Conservation (phyloP, 2,797 vertebrate genomes). For the Molossus molossus region DNA sequence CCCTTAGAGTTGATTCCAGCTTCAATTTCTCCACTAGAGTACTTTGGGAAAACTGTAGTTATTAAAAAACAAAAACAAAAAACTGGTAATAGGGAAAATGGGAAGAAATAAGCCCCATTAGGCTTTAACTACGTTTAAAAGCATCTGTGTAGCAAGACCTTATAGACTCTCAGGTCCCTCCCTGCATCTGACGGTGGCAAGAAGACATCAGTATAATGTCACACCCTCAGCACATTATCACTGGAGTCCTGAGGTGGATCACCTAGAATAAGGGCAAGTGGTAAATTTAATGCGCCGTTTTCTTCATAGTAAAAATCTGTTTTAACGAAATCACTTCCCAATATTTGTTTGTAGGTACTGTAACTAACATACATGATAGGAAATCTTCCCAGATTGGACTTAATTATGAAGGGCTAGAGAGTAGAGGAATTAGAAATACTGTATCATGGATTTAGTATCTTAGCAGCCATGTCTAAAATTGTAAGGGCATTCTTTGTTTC, state of each 20-base stretch:
- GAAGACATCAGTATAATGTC: neutral
- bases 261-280: neutral
- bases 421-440: neutral
- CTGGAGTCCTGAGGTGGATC: neutral
- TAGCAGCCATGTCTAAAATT: neutral
- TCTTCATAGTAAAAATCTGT: neutral
- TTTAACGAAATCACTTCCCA: neutral
- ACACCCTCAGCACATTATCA: neutral
- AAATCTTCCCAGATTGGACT: neutral
- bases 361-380: neutral
- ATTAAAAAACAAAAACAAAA: neutral
- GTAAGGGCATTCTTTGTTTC: neutral
- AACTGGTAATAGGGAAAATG: neutral
- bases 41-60: neutral
- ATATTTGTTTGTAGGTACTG: neutral
- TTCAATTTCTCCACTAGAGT: neutral
- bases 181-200: neutral
- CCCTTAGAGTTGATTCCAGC: neutral
- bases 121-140: neutral
- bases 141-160: fast-evolving
- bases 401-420: neutral
- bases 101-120: neutral
- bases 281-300: neutral
- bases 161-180: neutral
- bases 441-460: neutral